phyloP scores from a whole-genome alignment of 2,113 vertebrate species.

The Strix uralensis region DNA sequence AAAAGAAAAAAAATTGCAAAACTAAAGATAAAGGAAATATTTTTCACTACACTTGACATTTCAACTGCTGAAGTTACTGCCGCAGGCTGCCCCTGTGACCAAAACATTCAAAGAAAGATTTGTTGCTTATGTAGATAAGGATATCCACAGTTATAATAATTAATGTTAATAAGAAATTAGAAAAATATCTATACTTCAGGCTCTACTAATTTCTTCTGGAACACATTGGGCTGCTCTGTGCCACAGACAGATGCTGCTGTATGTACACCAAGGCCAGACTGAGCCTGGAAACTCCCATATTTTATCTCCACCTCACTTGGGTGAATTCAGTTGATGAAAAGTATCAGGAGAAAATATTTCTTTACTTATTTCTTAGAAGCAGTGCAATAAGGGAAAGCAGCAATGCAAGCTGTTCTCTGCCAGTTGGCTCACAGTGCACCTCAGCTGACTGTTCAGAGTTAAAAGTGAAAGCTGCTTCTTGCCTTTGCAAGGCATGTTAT shows the following conservation, averaged over 20 bases:
- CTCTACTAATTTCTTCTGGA: not conserved
- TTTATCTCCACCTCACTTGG: not conserved
- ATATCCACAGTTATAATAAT: not conserved
- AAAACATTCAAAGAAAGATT: not conserved
- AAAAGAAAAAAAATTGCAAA: not conserved
- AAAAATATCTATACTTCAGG: not conserved
- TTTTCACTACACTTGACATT: not conserved
- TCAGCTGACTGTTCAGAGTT: not conserved
- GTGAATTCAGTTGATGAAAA: not conserved
- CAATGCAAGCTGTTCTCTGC: not conserved
- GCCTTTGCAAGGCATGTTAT: not conserved
- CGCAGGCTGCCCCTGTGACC: not conserved
- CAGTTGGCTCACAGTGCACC: fast-evolving
- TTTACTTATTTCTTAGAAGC: not conserved
- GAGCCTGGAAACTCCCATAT: not conserved
- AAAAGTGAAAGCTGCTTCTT: not conserved
- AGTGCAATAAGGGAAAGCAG: not conserved
- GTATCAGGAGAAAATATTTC: not conserved
- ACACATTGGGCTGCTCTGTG: not conserved
- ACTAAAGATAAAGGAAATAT: not conserved
- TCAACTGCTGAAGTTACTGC: not conserved
- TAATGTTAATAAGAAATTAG: not conserved
- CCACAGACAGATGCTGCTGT: not conserved
- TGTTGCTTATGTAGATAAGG: not conserved
- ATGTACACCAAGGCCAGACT: not conserved